phyloP scores from a whole-genome alignment of 2,888 invertebrate genomes.

The Ethmia dodecea region DNA sequence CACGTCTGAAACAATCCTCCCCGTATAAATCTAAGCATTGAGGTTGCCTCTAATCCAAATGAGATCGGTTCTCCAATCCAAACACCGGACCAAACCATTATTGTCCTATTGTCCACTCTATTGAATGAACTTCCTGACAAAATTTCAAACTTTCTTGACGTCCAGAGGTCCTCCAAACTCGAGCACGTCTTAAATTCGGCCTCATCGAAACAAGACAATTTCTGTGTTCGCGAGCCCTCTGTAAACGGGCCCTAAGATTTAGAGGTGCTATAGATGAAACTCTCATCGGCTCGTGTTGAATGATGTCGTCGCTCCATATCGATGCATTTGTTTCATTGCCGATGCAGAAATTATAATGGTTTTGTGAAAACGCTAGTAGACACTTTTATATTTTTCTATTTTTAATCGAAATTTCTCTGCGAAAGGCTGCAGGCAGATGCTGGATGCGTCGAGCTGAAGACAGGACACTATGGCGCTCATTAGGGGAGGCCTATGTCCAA shows the following conservation, averaged over 20 bases:
- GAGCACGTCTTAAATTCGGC: not conserved
- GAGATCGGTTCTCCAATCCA: not conserved
- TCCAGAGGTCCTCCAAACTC: slow-evolving; percentile 1
- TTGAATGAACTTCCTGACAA: not conserved
- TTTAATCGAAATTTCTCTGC: too few relatives aligned
- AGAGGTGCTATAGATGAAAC: too few relatives aligned
- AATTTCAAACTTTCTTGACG: not conserved
- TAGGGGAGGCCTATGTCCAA: too few relatives aligned
- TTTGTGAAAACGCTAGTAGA: too few relatives aligned
- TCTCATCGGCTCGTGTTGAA: too few relatives aligned
- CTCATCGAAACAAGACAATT: not conserved
- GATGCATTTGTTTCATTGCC: too few relatives aligned
- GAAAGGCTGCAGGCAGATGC: too few relatives aligned
- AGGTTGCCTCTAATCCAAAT: slow-evolving; percentile 6
- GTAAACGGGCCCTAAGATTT: not conserved
- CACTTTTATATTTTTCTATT: too few relatives aligned
- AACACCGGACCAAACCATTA: not conserved
- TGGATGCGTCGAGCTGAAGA: too few relatives aligned
- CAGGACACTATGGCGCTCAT: too few relatives aligned
- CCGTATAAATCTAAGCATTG: slow-evolving; percentile 5
- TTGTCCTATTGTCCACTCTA: not conserved
- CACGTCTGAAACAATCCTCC: slow-evolving; percentile 6
- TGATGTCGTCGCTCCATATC: too few relatives aligned
- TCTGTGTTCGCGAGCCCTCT: not conserved
- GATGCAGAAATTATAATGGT: too few relatives aligned